A percentile compares a stretch with the other conserved stretches of the same genome.
Evolutionary conservation across 2,888 invertebrate genomes (phyloP).

Genomic region (Caenorhabditis japonica): DNA sequence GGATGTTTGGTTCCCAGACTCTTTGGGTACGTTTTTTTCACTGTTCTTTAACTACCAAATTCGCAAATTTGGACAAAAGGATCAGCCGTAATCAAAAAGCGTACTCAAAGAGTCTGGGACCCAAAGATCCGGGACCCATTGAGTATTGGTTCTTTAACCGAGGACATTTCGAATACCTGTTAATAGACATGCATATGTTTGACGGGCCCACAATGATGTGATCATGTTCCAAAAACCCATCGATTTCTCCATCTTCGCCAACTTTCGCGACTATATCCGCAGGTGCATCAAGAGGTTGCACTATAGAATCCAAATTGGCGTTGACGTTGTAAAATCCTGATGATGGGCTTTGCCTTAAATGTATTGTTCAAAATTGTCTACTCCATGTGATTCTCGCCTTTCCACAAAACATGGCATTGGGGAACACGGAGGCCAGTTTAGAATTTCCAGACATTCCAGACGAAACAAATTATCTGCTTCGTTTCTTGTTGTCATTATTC

Average conservation of each 20-base stretch:
- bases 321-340: constrained; percentile 6
- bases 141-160: no score
- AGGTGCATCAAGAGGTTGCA: constrained; percentile 27
- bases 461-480: constrained; percentile 38
- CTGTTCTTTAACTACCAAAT: no score
- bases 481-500: no score
- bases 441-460: constrained; percentile 37
- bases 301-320: constrained; percentile 23
- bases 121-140: no score
- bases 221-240: constrained; percentile 17
- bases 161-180: no score
- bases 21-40: no score
- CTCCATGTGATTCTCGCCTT: constrained; percentile 8
- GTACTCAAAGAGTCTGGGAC: no score
- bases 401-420: constrained; percentile 11
- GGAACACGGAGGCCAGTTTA: constrained; percentile 49
- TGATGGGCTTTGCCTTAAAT: constrained; percentile 30
- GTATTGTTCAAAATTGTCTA: neutral
- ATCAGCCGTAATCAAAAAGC: no score
- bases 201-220: constrained; percentile 26
- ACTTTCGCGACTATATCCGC: constrained; percentile 28
- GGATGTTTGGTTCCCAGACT: no score
- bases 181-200: constrained; percentile 57
- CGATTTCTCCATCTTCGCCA: constrained; percentile 31
- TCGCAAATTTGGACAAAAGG: no score